A percentile compares a stretch with the other conserved stretches of the same genome.
Evolutionary conservation across 2,113 vertebrate species (phyloP).

Genomic region (Clinocottus analis): DNA sequence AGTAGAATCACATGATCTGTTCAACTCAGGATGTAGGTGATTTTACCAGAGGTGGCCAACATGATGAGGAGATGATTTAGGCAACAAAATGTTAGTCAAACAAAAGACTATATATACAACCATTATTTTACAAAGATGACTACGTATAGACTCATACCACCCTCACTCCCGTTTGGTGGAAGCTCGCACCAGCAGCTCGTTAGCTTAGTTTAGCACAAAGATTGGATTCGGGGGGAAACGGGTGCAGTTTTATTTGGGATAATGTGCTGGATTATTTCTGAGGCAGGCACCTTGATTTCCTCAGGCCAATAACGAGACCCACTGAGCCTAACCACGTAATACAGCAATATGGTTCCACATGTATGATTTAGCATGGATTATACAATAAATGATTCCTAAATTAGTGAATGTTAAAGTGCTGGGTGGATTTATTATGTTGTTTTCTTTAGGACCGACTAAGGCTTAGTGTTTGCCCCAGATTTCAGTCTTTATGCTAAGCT

Average conservation of each 20-base stretch:
- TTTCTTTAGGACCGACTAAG: not conserved
- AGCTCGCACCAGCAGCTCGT: not conserved
- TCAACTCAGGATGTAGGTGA: too few relatives aligned
- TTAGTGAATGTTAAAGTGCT: not conserved
- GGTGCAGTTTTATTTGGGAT: not conserved
- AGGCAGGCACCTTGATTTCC: not conserved
- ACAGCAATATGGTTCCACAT: not conserved
- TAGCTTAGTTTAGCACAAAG: not conserved
- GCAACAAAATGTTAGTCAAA: too few relatives aligned
- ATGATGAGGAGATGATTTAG: too few relatives aligned
- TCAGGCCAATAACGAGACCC: not conserved
- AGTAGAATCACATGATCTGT: too few relatives aligned
- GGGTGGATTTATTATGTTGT: not conserved
- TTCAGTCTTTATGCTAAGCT: not conserved
- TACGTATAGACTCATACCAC: not conserved
- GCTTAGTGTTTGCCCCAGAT: not conserved
- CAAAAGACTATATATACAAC: too few relatives aligned
- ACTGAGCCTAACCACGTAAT: not conserved
- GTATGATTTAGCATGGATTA: not conserved
- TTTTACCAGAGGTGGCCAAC: too few relatives aligned
- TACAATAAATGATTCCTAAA: not conserved
- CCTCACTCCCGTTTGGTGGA: too few relatives aligned
- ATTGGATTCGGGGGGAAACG: not conserved
- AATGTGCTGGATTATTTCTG: not conserved
- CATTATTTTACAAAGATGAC: too few relatives aligned